Percentiles rank a stretch among this genome's conserved stretches.
These are phyloP conservation scores for Alces alces DNA, from an alignment of 2,113 vertebrate species.

Conservation along the genomic window DNA sequence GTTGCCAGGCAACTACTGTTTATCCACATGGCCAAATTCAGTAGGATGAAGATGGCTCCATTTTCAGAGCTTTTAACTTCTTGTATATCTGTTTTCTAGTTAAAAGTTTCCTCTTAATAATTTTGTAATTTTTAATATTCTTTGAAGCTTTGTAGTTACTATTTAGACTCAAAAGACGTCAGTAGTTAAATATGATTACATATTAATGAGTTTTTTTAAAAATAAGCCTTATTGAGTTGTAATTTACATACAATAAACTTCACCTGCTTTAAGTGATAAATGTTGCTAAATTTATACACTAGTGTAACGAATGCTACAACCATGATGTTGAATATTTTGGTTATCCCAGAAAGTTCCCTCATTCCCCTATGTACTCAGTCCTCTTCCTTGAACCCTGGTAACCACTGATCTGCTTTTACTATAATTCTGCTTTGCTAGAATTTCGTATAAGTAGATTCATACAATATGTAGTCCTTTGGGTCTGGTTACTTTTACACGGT, in stretches of 20 bases:
- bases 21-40: neutral
- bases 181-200: neutral
- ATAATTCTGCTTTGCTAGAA: constrained; percentile 16
- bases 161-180: neutral
- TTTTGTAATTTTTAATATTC: neutral
- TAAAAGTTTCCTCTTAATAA: constrained; percentile 8
- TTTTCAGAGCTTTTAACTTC: constrained; percentile 12
- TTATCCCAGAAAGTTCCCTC: neutral
- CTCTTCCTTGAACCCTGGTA: neutral
- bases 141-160: neutral
- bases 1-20: constrained; percentile 19
- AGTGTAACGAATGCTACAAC: neutral
- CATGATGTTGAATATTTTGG: neutral
- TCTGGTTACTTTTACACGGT: neutral
- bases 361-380: neutral
- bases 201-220: neutral
- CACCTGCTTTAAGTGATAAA: neutral
- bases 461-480: neutral
- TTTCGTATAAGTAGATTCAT: neutral
- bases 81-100: neutral
- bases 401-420: neutral
- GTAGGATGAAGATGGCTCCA: neutral
- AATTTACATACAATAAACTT: neutral
- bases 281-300: neutral
- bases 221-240: neutral